Conservation (phyloP, 2,888 invertebrate genomes). For the Exephanes ischioxanthus region DNA sequence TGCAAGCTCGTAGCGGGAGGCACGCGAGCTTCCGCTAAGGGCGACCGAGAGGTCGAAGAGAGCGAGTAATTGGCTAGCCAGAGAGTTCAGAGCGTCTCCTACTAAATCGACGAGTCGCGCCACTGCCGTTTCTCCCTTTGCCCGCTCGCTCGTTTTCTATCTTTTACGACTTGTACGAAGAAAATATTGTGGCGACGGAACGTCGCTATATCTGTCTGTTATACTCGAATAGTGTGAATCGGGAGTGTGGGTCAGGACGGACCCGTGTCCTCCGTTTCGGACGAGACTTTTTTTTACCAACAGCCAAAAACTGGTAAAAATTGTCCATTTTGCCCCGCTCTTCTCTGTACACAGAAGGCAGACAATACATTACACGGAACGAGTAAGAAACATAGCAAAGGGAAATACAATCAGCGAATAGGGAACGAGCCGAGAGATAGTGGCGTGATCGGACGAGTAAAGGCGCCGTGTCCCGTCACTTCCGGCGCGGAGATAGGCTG, state of each 20-base stretch:
- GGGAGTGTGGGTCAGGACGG: neutral
- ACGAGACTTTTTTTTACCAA: neutral
- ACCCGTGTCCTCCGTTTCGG: neutral
- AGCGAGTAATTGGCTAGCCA: conserved; percentile 67
- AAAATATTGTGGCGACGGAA: conserved; percentile 18
- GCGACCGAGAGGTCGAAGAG: conserved; percentile 43
- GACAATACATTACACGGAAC: conserved; percentile 5
- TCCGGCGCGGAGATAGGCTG: conserved; percentile 83
- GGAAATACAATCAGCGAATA: conserved; percentile 78
- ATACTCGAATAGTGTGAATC: neutral
- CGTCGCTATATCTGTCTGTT: neutral
- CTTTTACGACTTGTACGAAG: conserved; percentile 43
- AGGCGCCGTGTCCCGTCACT: conserved; percentile 79
- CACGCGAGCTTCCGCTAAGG: conserved; percentile 72
- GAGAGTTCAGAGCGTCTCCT: conserved; percentile 58
- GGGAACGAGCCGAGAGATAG: conserved; percentile 76
- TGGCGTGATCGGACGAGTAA: conserved; percentile 79
- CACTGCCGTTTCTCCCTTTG: conserved; percentile 24
- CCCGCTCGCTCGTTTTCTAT: conserved; percentile 20
- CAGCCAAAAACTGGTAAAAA: neutral
- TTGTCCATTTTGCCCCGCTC: neutral
- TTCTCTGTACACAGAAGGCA: neutral
- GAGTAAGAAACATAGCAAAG: conserved; percentile 19
- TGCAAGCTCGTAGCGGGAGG: conserved; percentile 60
- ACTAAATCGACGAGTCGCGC: conserved; percentile 64